Evolutionary conservation across 2,113 vertebrate species (phyloP).

Genomic region (Anarhynchus alexandrinus): DNA sequence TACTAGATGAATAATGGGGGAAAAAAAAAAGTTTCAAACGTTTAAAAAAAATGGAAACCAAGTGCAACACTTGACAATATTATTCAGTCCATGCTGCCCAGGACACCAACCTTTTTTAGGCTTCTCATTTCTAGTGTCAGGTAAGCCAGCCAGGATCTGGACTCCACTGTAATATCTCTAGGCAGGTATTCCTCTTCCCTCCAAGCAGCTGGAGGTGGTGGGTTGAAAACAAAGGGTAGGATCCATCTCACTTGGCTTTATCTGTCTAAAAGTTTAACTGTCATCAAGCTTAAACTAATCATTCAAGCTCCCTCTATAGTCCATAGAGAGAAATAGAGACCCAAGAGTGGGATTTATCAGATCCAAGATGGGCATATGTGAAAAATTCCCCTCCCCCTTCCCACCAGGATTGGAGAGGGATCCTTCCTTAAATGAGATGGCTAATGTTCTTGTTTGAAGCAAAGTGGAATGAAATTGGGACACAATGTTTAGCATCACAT

Average conservation of each 20-base stretch:
- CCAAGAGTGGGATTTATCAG: neutral
- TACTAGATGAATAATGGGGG: neutral
- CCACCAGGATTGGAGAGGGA: neutral
- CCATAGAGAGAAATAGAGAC: neutral
- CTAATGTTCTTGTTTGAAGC: conserved; percentile 22
- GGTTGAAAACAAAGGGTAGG: neutral
- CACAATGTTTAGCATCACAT: neutral
- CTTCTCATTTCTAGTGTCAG: neutral
- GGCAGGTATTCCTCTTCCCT: neutral
- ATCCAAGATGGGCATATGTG: neutral
- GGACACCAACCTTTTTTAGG: neutral
- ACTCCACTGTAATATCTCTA: neutral
- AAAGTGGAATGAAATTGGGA: neutral
- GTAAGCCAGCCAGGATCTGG: neutral
- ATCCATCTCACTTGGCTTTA: neutral
- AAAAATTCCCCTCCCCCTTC: neutral
- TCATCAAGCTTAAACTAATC: neutral
- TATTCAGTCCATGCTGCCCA: neutral
- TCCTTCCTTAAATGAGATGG: neutral
- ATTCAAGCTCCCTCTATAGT: neutral
- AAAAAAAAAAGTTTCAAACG: neutral
- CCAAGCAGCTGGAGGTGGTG: neutral
- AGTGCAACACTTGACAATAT: neutral
- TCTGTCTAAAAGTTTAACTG: neutral
- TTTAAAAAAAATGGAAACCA: neutral